A percentile compares a stretch with the other conserved stretches of the same genome.
Evolutionary conservation across 1,140 invertebrate species (phyloP).

Genomic region (Conus ventricosus): DNA sequence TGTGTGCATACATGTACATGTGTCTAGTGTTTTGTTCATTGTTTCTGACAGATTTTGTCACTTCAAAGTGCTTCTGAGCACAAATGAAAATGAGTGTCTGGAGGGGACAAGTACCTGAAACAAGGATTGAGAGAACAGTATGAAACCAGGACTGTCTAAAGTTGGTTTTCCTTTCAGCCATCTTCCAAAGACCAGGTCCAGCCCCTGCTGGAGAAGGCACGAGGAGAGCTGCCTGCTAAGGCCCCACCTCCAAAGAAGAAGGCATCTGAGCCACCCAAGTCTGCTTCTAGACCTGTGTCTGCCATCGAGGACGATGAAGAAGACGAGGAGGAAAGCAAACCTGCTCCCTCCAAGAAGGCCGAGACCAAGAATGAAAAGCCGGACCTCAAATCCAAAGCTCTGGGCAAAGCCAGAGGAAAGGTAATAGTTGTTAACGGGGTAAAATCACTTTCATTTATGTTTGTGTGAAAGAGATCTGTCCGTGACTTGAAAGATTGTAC

Average conservation of each 20-base stretch:
- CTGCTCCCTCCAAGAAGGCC: constrained; percentile 18
- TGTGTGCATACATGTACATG: too few species aligned
- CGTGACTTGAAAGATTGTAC: too few species aligned
- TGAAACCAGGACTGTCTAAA: too few species aligned
- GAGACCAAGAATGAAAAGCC: constrained; percentile 44
- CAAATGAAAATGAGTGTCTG: too few species aligned
- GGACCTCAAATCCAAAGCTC: constrained; percentile 40
- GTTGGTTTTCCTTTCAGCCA: constrained; percentile 75
- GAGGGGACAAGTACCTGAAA: too few species aligned
- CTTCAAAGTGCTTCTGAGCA: too few species aligned
- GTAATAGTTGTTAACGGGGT: neutral
- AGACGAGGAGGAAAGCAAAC: constrained; percentile 46
- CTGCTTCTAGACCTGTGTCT: constrained; percentile 43
- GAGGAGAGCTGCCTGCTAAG: constrained; percentile 89
- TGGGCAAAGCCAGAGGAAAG: constrained; percentile 18
- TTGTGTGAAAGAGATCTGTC: too few species aligned
- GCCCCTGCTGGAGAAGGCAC: constrained; percentile 88
- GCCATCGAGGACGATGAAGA: constrained; percentile 49
- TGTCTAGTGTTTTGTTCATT: too few species aligned
- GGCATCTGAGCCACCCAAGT: constrained; percentile 39
- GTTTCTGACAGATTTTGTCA: too few species aligned
- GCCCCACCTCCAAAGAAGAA: constrained; percentile 61
- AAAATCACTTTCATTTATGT: too few species aligned
- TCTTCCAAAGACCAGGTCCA: constrained; percentile 88
- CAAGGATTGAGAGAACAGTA: too few species aligned